These are phyloP conservation scores for Eremobia ochroleuca DNA, from an alignment of 2,888 invertebrate species.

Conservation along the genomic window DNA sequence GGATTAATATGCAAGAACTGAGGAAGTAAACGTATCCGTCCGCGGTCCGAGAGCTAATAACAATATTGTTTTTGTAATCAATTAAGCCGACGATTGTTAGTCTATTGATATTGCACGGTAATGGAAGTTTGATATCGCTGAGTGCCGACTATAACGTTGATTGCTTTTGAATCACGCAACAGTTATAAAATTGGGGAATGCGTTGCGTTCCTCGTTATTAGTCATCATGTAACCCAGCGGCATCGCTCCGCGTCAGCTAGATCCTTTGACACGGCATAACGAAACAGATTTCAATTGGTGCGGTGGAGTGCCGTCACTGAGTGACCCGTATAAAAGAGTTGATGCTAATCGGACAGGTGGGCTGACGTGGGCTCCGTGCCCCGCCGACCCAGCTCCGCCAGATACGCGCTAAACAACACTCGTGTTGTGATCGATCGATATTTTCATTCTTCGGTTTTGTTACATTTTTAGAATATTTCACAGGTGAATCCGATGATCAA, in stretches of 20 bases:
- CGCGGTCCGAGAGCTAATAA: constrained; percentile 53
- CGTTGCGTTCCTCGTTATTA: constrained; percentile 77
- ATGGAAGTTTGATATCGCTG: constrained; percentile 84
- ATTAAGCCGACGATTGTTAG: constrained; percentile 83
- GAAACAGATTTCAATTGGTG: constrained; percentile 89
- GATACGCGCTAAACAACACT: constrained; percentile 74
- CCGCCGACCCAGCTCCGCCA: constrained; percentile 68
- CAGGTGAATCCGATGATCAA: constrained; percentile 66
- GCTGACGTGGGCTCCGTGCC: constrained; percentile 79
- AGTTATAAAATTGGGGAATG: constrained; percentile 72
- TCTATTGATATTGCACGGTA: constrained; percentile 80
- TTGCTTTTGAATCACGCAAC: constrained; percentile 85
- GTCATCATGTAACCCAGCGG: constrained; percentile 85
- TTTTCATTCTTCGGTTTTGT: constrained; percentile 75
- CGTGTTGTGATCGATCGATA: constrained; percentile 82
- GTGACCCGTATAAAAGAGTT: constrained; percentile 87
- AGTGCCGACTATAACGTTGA: constrained; percentile 85
- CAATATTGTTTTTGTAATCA: constrained; percentile 85
- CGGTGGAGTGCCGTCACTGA: constrained; percentile 76
- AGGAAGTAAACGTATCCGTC: constrained; percentile 77
- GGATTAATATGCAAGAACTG: constrained; percentile 86
- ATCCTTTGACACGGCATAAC: constrained; percentile 87
- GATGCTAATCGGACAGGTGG: constrained; percentile 90
- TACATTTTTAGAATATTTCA: constrained; percentile 69
- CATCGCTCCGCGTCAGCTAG: constrained; percentile 84